phyloP scores from a whole-genome alignment of 2,888 invertebrate genomes.

The Opisthograptis luteolata region DNA sequence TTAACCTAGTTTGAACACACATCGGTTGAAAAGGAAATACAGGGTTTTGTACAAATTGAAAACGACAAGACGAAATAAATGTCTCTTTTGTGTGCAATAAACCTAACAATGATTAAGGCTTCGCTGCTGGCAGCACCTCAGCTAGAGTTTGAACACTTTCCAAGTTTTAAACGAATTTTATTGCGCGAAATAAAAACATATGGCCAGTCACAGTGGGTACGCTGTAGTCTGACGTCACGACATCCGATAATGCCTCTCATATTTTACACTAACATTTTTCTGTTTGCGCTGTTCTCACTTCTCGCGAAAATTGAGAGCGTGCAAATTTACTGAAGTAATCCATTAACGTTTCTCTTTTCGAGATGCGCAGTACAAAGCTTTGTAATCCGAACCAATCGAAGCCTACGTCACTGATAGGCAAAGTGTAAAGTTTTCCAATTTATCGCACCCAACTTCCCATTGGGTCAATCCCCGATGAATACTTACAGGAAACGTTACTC shows the following conservation, averaged over 20 bases:
- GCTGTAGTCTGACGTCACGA: conserved; percentile 55
- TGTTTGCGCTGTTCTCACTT: conserved; percentile 50
- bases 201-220: conserved; percentile 46
- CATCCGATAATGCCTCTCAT: conserved; percentile 52
- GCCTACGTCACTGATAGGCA: conserved; percentile 46
- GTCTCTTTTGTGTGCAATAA: conserved; percentile 45
- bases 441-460: conserved; percentile 61
- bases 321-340: conserved; percentile 55
- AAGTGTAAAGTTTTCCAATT: conserved; percentile 66
- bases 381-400: conserved; percentile 38
- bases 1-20: not conserved
- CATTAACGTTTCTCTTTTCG: conserved; percentile 52
- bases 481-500: conserved; percentile 71
- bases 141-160: conserved; percentile 64
- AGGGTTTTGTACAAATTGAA: conserved; percentile 8
- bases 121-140: conserved; percentile 55
- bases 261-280: conserved; percentile 57
- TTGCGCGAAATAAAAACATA: conserved; percentile 65
- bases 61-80: conserved; percentile 22
- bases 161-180: conserved; percentile 76
- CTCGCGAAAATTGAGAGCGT: conserved; percentile 50
- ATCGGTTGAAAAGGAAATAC: not conserved
- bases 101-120: conserved; percentile 65
- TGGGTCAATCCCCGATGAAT: conserved; percentile 71
- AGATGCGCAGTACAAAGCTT: conserved; percentile 45